These are phyloP conservation scores for Andrena camellia DNA, from an alignment of 2,888 invertebrate species.

Conservation along the genomic window DNA sequence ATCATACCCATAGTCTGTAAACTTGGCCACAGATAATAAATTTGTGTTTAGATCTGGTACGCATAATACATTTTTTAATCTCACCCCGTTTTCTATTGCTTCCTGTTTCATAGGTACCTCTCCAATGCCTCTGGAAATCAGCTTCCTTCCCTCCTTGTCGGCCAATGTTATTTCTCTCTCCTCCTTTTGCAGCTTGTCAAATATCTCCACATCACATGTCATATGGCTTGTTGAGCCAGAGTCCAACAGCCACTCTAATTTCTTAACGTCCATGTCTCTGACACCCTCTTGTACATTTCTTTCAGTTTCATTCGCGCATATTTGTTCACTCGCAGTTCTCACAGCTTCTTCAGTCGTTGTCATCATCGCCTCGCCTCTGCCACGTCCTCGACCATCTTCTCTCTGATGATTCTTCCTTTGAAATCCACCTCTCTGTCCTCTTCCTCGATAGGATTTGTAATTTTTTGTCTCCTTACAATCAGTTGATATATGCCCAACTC, in stretches of 20 bases:
- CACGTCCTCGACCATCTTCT: neutral
- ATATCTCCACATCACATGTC: neutral
- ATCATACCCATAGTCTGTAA: neutral
- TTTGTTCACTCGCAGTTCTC: neutral
- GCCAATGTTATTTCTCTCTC: neutral
- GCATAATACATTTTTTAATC: neutral
- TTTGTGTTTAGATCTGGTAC: neutral
- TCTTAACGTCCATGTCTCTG: neutral
- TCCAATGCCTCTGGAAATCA: neutral
- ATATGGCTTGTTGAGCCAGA: conserved; percentile 37
- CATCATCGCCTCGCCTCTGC: conserved; percentile 16
- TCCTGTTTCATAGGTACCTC: neutral
- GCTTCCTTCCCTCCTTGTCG: neutral
- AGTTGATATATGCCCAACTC: neutral
- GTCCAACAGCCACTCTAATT: conserved; percentile 12
- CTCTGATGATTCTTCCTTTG: neutral
- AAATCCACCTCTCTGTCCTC: neutral
- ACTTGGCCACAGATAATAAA: neutral
- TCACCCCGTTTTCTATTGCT: neutral
- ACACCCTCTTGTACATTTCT: neutral
- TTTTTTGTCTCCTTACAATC: neutral
- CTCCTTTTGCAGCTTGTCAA: neutral
- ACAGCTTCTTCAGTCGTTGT: conserved; percentile 9
- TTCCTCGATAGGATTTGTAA: neutral
- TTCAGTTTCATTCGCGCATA: neutral